Evolutionary conservation across 2,113 vertebrate genomes (phyloP).

Genomic region (Oplegnathus fasciatus): DNA sequence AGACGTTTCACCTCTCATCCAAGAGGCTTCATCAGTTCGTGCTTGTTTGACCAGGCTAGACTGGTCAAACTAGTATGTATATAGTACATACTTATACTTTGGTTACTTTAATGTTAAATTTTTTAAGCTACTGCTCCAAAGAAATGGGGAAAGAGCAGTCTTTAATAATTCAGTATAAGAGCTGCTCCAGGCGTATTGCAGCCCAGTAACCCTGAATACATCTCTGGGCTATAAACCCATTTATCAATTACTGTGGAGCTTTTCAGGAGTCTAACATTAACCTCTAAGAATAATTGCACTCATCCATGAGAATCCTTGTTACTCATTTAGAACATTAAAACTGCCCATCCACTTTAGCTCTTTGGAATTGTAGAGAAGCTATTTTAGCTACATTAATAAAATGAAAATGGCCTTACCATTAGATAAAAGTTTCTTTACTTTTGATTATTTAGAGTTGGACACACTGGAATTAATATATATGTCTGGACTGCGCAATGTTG

Average conservation of each 20-base stretch:
- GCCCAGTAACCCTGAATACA: constrained; percentile 78
- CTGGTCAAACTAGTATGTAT: too few species aligned
- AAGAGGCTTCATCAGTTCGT: too few species aligned
- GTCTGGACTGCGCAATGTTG: constrained; percentile 27
- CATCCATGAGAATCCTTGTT: constrained; percentile 65
- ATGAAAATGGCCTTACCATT: constrained; percentile 30
- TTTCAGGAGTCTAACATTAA: constrained; percentile 77
- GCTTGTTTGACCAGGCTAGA: too few species aligned
- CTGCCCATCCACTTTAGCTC: constrained; percentile 46
- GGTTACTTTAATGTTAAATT: constrained; percentile 38
- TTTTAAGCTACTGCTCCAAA: constrained; percentile 44
- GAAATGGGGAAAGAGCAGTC: constrained; percentile 56
- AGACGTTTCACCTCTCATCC: too few species aligned
- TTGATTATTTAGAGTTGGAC: constrained; percentile 19
- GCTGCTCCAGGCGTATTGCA: constrained; percentile 75
- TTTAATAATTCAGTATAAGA: constrained; percentile 82
- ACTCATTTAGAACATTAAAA: constrained; percentile 60
- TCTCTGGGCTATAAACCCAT: constrained; percentile 74
- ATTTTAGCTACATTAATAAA: constrained; percentile 48
- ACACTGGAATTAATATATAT: constrained; percentile 25
- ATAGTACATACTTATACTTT: not conserved
- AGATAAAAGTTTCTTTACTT: constrained; percentile 37
- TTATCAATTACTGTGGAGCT: constrained; percentile 80
- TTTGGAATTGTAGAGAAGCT: constrained; percentile 40
- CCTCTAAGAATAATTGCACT: constrained; percentile 74